Percentiles rank a stretch among this genome's conserved stretches.
Conservation (phyloP, 1,140 invertebrate species). For the Drosophila dunni region DNA sequence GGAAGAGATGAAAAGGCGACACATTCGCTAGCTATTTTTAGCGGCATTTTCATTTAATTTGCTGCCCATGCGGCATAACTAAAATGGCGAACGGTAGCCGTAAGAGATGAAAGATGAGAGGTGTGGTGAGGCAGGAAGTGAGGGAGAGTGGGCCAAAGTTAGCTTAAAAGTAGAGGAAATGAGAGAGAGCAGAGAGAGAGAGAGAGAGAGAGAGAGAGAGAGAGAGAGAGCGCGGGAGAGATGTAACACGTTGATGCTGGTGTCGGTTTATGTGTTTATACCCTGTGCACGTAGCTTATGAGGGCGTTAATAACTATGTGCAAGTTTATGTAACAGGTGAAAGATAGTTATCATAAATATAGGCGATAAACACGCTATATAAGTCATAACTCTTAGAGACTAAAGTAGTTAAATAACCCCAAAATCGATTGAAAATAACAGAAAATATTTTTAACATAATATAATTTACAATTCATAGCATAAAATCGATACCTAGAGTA, state of each 20-base stretch:
- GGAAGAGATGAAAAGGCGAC: conserved; percentile 38
- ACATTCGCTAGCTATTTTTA: conserved; percentile 76
- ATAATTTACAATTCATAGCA: not conserved
- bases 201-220: not conserved
- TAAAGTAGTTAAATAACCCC: too few species aligned
- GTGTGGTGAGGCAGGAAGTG: conserved; percentile 1
- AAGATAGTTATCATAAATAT: not conserved
- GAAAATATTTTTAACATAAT: not conserved
- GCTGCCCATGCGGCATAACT: conserved; percentile 79
- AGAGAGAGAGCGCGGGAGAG: not conserved
- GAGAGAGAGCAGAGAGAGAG: not conserved
- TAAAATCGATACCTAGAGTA: not conserved
- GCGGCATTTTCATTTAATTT: conserved; percentile 80
- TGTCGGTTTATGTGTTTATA: conserved; percentile 8
- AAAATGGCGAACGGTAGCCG: conserved; percentile 66
- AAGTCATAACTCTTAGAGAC: too few species aligned
- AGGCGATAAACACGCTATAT: too few species aligned
- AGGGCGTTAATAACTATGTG: conserved; percentile 4
- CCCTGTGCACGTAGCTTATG: not conserved
- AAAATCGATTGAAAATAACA: not conserved
- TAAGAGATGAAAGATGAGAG: conserved; percentile 37
- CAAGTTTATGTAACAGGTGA: not conserved
- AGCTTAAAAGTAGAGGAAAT: not conserved
- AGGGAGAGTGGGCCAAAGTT: not conserved
- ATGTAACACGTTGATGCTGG: conserved; percentile 1